These are phyloP conservation scores for Jacana jacana DNA, from an alignment of 2,113 vertebrate genomes.

Conservation along the genomic window DNA sequence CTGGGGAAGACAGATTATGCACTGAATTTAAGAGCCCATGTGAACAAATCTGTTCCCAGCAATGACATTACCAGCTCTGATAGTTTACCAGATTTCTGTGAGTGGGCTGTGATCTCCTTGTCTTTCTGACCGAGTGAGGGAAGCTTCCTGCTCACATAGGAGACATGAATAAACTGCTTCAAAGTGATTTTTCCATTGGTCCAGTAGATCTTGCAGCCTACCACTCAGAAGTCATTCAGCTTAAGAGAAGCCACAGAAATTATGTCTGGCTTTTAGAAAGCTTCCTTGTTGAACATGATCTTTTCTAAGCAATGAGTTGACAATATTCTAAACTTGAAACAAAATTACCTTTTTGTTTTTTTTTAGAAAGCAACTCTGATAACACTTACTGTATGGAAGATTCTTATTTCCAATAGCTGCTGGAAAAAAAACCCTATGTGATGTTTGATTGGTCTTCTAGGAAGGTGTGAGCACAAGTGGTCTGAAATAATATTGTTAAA, in stretches of 20 bases:
- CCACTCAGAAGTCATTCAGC: not conserved
- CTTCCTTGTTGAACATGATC: not conserved
- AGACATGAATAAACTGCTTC: not conserved
- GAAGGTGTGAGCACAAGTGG: not conserved
- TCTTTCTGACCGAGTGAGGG: not conserved
- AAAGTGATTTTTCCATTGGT: not conserved
- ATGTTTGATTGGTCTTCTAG: not conserved
- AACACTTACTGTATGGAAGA: not conserved
- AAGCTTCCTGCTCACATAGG: not conserved
- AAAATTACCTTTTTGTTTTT: not conserved
- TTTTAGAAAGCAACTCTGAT: not conserved
- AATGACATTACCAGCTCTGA: not conserved
- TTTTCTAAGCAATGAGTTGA: not conserved
- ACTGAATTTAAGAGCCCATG: not conserved
- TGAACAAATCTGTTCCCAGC: not conserved
- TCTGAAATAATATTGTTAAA: not conserved
- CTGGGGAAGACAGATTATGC: not conserved
- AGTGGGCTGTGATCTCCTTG: fast-evolving
- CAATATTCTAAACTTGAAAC: not conserved
- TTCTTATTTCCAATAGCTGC: not conserved
- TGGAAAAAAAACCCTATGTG: not conserved
- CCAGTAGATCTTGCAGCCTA: not conserved
- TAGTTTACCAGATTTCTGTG: not conserved
- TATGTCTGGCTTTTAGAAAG: not conserved
- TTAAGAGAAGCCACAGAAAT: not conserved